These are phyloP conservation scores for Phoeniculus purpureus DNA, from an alignment of 2,797 vertebrate genomes.

Conservation along the genomic window DNA sequence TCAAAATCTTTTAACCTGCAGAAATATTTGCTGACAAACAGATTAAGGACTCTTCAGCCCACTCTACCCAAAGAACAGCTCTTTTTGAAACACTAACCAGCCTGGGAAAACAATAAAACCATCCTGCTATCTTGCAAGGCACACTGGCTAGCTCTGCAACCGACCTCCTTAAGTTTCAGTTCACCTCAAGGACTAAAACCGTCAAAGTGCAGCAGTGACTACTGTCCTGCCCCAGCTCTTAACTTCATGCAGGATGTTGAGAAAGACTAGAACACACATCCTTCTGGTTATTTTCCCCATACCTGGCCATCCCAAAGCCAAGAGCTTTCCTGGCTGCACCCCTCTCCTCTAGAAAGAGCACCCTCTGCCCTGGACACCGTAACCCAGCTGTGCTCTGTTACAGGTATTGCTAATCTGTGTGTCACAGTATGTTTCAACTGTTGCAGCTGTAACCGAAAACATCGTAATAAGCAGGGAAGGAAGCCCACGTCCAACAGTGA, in stretches of 20 bases:
- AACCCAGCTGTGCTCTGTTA: background rate
- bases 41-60: background rate
- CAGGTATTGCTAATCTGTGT: rapidly evolving
- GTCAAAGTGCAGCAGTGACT: background rate
- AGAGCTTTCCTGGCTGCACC: background rate
- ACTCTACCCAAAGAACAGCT: background rate
- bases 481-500: background rate
- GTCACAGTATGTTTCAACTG: background rate
- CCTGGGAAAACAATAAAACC: background rate
- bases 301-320: background rate
- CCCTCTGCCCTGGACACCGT: background rate
- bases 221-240: background rate
- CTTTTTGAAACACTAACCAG: background rate
- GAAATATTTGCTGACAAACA: background rate
- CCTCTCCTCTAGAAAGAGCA: background rate
- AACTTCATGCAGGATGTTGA: background rate
- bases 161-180: background rate
- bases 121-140: background rate
- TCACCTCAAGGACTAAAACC: background rate
- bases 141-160: background rate
- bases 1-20: background rate
- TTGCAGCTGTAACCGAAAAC: background rate
- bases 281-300: background rate
- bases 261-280: background rate
- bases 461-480: background rate